Evolutionary conservation across 2,113 vertebrate species (phyloP), one percentile per base, ranked within the genome.

Genomic region (Pseudorhombus dupliciocellatus): DNA sequence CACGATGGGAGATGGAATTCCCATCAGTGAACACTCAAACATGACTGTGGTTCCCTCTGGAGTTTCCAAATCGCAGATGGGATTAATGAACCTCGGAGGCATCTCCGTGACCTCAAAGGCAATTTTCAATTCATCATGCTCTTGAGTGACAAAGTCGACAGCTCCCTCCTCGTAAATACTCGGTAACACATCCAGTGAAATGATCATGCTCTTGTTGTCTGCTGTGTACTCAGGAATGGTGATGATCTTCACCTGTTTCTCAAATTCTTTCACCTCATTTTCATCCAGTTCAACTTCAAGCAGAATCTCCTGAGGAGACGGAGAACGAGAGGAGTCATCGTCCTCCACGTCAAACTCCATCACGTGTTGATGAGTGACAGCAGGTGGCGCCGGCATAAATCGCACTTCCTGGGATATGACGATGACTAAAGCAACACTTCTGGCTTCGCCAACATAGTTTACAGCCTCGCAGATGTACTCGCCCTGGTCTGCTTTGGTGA

Each of bases 281-380:
- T 99, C 98, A 94, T 98, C 97, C 74, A 99, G 66, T 77, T 99
- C 98, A 48, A 99, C 95, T 88, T 99, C 98, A 10, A 99, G 88
- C 40, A 99, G 91, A 79, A 99, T 99, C 92, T 99, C 98, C 77
- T 99, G 98, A 70, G 98, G 98, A 21, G 98, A 99, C 34, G 97
- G 95, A 54, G 98, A 96, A 59, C 97, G 96, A 11, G 98, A 99
- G 15, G 94, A 94, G 10, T 94, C 92, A 7, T 94, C 89, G 58
- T 97, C 92, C 75, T 97, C 96, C 67, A 99, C 72, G 64, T 98
- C 96, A 81, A 99, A 99, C 70, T 98, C 95, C 93, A 99, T 98
- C 68, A 99, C 90, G 21, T 99, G 98, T 69, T 99, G 97, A 84
- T 98, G 96, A n/a, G 95, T 98, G 64, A 99, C 94, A 31, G 96